phyloP scores from a whole-genome alignment of 2,888 invertebrate genomes.

The Machimus rusticus region DNA sequence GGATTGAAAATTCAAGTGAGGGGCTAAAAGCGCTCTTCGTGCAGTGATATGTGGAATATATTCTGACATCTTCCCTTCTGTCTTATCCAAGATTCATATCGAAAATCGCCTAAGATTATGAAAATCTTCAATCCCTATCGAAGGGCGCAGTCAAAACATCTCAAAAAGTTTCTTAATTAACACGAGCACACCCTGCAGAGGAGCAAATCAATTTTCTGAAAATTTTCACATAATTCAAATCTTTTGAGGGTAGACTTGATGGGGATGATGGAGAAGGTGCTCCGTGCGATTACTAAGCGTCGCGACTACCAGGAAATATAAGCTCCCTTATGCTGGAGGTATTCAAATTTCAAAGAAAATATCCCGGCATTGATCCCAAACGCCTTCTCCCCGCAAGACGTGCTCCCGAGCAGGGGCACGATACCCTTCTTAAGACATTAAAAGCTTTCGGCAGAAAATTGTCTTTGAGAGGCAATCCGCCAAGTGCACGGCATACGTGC shows the following conservation, averaged over 20 bases:
- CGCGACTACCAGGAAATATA: not conserved
- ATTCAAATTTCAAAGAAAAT: conserved; percentile 9
- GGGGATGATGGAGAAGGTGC: not conserved
- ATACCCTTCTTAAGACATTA: conserved; percentile 5
- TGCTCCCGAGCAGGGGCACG: not conserved
- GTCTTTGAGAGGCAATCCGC: conserved; percentile 5
- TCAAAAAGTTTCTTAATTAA: not conserved
- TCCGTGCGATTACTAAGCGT: not conserved
- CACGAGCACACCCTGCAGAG: not conserved
- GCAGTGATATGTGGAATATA: not conserved
- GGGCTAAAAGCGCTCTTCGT: not conserved
- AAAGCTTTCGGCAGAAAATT: conserved; percentile 30
- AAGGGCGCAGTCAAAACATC: not conserved
- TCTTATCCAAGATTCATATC: not conserved
- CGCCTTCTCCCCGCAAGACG: not conserved
- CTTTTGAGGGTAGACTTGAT: not conserved
- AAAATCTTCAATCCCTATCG: not conserved
- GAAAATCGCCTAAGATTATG: not conserved
- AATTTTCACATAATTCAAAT: not conserved
- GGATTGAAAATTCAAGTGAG: not conserved
- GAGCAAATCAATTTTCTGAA: not conserved
- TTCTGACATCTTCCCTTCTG: not conserved
- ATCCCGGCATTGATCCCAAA: not conserved
- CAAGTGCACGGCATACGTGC: conserved; percentile 21
- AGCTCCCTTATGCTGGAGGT: not conserved